Evolutionary conservation across 2,888 invertebrate genomes (phyloP).

Genomic region (Mesorhabditis spiculigera): DNA sequence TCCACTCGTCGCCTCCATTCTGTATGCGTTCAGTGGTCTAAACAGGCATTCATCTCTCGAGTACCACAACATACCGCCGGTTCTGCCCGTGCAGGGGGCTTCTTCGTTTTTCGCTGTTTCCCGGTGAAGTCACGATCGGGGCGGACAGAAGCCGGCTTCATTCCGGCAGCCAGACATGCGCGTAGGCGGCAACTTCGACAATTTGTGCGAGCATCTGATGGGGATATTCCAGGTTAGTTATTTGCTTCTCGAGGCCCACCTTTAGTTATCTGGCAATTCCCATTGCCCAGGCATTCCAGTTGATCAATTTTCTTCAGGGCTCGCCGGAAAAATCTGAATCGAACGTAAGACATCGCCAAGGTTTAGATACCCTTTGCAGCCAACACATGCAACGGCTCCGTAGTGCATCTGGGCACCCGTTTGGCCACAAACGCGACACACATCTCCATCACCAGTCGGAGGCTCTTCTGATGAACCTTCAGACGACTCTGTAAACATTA

Average conservation of each 20-base stretch:
- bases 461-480: slow-evolving; percentile 1
- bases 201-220: slow-evolving; percentile 43
- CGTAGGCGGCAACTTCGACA: slow-evolving; percentile 51
- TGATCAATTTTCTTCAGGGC: slow-evolving; percentile 53
- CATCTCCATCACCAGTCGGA: not conserved
- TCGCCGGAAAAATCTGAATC: slow-evolving; percentile 49
- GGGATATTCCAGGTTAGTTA: not conserved
- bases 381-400: slow-evolving; percentile 42
- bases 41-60: slow-evolving; percentile 10
- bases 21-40: slow-evolving; percentile 15
- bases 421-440: slow-evolving; percentile 48
- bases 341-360: not conserved
- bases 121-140: slow-evolving; percentile 49
- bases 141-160: slow-evolving; percentile 53
- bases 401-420: slow-evolving; percentile 49
- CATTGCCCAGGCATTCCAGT: slow-evolving; percentile 44
- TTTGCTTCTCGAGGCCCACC: not conserved
- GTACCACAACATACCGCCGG: slow-evolving; percentile 11
- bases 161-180: slow-evolving; percentile 49
- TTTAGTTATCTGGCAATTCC: slow-evolving; percentile 35
- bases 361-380: slow-evolving; percentile 26
- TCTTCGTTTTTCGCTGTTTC: slow-evolving; percentile 20
- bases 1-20: slow-evolving; percentile 39
- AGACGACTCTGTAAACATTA: not conserved
- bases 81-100: slow-evolving; percentile 14